Conservation (phyloP, 2,113 vertebrate species). For the Cynopterus brachyotis region DNA sequence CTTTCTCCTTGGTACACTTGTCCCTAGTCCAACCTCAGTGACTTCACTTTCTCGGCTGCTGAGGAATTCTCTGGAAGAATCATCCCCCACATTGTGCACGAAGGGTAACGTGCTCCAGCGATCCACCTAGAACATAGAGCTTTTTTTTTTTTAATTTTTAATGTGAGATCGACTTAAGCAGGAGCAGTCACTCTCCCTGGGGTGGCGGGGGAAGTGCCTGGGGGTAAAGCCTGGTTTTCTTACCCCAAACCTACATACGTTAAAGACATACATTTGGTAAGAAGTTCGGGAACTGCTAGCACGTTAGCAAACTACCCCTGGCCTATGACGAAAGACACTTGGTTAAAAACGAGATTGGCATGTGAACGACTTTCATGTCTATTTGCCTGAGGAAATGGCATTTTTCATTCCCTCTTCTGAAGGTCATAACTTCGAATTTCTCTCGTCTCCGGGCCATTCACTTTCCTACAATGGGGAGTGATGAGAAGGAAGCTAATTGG, state of each 20-base stretch:
- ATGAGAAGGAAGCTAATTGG: constrained; percentile 26
- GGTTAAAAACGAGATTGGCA: background rate
- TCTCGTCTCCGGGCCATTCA: background rate
- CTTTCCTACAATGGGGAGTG: background rate
- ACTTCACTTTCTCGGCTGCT: constrained; percentile 32
- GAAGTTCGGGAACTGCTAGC: background rate
- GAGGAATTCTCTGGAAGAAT: background rate
- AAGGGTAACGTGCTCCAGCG: background rate
- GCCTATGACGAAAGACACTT: background rate
- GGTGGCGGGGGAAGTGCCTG: background rate
- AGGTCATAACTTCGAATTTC: background rate
- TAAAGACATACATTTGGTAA: background rate
- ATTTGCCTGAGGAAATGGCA: background rate
- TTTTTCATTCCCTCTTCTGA: background rate
- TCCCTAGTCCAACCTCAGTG: background rate
- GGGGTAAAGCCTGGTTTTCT: constrained; percentile 16
- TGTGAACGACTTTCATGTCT: background rate
- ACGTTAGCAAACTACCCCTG: background rate
- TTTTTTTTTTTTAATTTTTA: background rate
- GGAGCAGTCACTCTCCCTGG: background rate
- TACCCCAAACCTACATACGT: background rate
- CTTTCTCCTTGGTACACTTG: background rate
- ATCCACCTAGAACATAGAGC: background rate
- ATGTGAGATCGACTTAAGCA: background rate
- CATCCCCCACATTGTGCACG: background rate